Percentiles rank a stretch among this genome's conserved stretches.
phyloP scores from a whole-genome alignment of 2,888 invertebrate genomes.

The Dolichomitus sp. region DNA sequence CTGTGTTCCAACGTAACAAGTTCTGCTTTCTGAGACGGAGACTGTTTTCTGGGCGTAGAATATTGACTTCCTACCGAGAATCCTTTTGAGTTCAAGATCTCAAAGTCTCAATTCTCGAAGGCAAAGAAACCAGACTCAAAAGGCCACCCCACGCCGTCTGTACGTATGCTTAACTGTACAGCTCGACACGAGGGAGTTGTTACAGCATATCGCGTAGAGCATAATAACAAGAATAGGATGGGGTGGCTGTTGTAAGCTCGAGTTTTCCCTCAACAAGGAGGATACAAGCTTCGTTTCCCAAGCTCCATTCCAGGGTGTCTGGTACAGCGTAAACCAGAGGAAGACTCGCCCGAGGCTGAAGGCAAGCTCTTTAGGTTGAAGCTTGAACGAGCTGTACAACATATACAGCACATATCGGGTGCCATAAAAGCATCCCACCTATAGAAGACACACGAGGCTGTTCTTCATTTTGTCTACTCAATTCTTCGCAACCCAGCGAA shows the following conservation, averaged over 20 bases:
- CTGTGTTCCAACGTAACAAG: not conserved
- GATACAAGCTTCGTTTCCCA: constrained; percentile 15
- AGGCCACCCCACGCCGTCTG: constrained; percentile 19
- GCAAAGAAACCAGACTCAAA: not conserved
- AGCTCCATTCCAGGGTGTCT: constrained; percentile 12
- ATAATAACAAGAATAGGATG: constrained; percentile 18
- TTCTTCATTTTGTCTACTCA: constrained; percentile 6
- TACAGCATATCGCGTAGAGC: constrained; percentile 11
- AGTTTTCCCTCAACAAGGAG: constrained; percentile 21
- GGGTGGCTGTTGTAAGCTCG: constrained; percentile 33
- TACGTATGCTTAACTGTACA: constrained; percentile 9
- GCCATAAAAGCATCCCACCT: constrained; percentile 16
- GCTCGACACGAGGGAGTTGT: constrained; percentile 30
- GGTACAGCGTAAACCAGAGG: not conserved
- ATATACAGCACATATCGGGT: constrained; percentile 5
- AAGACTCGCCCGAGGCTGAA: constrained; percentile 25
- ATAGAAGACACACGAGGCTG: constrained; percentile 25
- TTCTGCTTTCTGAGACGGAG: too few relatives aligned
- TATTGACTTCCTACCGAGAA: not conserved
- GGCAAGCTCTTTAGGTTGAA: constrained; percentile 2
- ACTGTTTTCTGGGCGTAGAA: not conserved
- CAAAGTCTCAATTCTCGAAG: not conserved
- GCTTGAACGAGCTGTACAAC: constrained; percentile 6
- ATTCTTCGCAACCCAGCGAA: not conserved
- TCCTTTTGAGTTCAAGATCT: not conserved